Evolutionary conservation across 92 coral and sea anemone species (phyloP), one percentile per base, ranked within the genome.

Genomic region (Phenganax subtilis): DNA sequence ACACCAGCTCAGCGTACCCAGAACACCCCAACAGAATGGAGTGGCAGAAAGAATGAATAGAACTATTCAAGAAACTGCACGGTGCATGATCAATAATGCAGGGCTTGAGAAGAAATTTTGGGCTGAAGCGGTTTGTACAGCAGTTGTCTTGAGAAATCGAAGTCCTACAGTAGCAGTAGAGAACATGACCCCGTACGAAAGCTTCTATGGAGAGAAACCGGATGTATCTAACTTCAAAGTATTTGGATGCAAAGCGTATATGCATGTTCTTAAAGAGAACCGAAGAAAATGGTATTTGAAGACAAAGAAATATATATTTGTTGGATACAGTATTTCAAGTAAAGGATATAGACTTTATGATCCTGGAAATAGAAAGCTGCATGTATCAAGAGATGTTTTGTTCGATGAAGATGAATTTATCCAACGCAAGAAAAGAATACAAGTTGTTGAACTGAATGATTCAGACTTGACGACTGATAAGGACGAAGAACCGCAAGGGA

Each of bases 241-340:
- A 6, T 59, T 59, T 59, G 65, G 65, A 59, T 59, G 65, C 65
- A 59, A 59, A 59, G 65, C 65, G n/a, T 59, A 59, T 6, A 59
- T 59, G 65, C 65, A 59, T 59, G 16, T 59, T 20, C n/a, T 20
- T 6, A 59, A 59, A 59, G 65, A 59, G 6, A 20, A 59, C 3
- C 16, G 65, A 20, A 59, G 25, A 20, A 59, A 59, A 59, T 59
- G 65, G 65, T 1, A 59, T 59, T 59, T 6, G n/a, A 59, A 20
- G 65, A 59, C 65, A 3, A 59, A 6, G 65, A 59, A 59, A 20
- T 59, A 6, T 20, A 59, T 20, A 14, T 59, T 59, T 59, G 65
- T 59, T 59, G 65, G 65, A 20, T 59, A 59, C 65, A 59, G 65
- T 20, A 59, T 59, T 59, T 59, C 65, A 59, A 59, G 65, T 59